phyloP scores from a whole-genome alignment of 35 echinoderm and acorn worm genomes.

The Amphiura filiformis region DNA sequence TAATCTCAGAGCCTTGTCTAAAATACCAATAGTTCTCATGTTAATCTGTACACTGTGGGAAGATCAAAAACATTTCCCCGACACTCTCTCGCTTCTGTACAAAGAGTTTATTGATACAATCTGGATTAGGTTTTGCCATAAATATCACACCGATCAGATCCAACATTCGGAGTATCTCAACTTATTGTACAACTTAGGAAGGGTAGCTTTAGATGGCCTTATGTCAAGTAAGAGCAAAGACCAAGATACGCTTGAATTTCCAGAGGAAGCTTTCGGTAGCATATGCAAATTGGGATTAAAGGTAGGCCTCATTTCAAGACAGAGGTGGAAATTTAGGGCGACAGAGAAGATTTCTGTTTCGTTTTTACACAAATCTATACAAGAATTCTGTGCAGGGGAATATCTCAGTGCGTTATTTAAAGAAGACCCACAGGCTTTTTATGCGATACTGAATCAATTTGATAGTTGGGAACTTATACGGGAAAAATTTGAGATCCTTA shows the following conservation, averaged over 20 bases:
- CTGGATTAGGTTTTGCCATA: background rate
- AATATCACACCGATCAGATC: background rate
- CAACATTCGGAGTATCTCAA: background rate
- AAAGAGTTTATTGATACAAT: background rate
- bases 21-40: background rate
- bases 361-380: background rate
- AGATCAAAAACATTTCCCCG: background rate
- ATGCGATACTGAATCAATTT: background rate
- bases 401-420: background rate
- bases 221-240: background rate
- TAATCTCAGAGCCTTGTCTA: background rate
- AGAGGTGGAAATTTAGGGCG: background rate
- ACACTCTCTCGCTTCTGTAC: background rate
- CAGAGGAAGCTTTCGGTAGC: background rate
- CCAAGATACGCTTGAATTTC: background rate
- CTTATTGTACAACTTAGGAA: background rate
- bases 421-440: background rate
- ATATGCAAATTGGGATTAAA: background rate
- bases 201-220: background rate
- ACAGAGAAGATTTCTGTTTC: background rate
- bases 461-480: background rate
- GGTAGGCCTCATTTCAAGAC: background rate
- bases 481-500: background rate
- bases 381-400: background rate
- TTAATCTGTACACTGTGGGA: background rate